Percentiles rank a stretch among this genome's conserved stretches.
Conservation (phyloP, 2,113 vertebrate genomes). For the Gnathonemus echidnorhynchus region DNA sequence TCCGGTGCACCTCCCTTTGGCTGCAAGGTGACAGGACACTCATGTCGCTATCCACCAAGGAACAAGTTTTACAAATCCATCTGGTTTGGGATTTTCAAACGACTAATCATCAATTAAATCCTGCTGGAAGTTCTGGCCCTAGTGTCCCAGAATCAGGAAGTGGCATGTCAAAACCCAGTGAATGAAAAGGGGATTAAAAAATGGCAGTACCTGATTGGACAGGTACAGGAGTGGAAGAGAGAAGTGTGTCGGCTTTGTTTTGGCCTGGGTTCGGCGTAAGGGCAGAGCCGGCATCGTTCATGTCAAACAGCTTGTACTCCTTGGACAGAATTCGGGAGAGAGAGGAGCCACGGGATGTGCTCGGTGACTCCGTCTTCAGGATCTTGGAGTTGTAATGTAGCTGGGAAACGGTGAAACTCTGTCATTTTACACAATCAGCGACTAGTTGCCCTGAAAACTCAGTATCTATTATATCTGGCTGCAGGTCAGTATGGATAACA, state of each 20-base stretch:
- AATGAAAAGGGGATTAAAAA: not conserved
- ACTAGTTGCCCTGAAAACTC: not conserved
- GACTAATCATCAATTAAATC: not conserved
- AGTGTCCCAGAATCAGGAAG: not conserved
- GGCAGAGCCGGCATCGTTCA: slow-evolving; percentile 74
- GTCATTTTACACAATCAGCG: not conserved
- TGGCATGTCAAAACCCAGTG: not conserved
- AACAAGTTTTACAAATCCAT: not conserved
- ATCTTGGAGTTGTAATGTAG: slow-evolving; percentile 98
- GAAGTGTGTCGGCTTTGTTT: slow-evolving; percentile 89
- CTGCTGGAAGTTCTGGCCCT: not conserved
- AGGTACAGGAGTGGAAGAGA: slow-evolving; percentile 91
- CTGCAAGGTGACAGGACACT: slow-evolving; percentile 55
- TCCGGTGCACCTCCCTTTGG: slow-evolving; percentile 85
- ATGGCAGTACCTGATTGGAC: slow-evolving; percentile 82
- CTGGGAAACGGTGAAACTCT: slow-evolving; percentile 47
- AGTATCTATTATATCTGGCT: not conserved
- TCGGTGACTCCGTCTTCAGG: slow-evolving; percentile 90
- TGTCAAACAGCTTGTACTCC: slow-evolving; percentile 98
- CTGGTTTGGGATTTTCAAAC: not conserved
- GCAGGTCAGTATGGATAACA: not conserved
- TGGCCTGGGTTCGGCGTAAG: slow-evolving; percentile 69
- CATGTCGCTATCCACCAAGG: not conserved
- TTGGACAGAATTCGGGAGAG: slow-evolving; percentile 93
- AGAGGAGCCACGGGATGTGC: slow-evolving; percentile 90